Percentiles rank a stretch among this genome's conserved stretches.
Conservation (phyloP, 2,113 vertebrate genomes). For the Ammospiza caudacuta region DNA sequence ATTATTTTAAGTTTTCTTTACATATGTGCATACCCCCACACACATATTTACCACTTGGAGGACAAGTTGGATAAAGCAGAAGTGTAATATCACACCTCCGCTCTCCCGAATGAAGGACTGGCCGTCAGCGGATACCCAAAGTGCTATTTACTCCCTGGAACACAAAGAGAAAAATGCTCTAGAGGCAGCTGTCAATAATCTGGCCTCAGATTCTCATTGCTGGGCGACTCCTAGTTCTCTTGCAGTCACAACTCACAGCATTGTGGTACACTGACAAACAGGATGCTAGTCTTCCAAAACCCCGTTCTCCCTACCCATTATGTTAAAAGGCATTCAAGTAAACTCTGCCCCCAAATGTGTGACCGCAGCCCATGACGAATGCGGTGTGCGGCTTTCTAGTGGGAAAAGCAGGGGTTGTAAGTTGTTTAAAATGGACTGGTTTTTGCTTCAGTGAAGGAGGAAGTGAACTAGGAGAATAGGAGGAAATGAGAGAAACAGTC, state of each 20-base stretch:
- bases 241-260: neutral
- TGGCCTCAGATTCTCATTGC: neutral
- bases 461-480: neutral
- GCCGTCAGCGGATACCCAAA: neutral
- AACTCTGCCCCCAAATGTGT: neutral
- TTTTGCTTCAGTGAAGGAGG: neutral
- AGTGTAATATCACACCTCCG: conserved; percentile 60
- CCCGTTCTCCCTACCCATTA: neutral
- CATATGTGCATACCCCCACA: conserved; percentile 60
- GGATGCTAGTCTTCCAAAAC: neutral
- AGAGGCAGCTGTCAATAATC: neutral
- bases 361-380: neutral
- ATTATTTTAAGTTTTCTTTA: conserved; percentile 67
- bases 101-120: conserved; percentile 4
- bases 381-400: neutral
- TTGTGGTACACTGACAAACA: neutral
- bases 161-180: neutral
- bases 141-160: neutral
- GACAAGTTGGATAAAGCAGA: conserved; percentile 42
- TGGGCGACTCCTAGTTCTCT: neutral
- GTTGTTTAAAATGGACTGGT: neutral
- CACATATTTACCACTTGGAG: conserved; percentile 52
- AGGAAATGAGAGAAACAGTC: conserved; percentile 33
- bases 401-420: neutral
- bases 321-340: neutral